phyloP scores from a whole-genome alignment of 2,797 vertebrate genomes.

The Gobio occitaniae region DNA sequence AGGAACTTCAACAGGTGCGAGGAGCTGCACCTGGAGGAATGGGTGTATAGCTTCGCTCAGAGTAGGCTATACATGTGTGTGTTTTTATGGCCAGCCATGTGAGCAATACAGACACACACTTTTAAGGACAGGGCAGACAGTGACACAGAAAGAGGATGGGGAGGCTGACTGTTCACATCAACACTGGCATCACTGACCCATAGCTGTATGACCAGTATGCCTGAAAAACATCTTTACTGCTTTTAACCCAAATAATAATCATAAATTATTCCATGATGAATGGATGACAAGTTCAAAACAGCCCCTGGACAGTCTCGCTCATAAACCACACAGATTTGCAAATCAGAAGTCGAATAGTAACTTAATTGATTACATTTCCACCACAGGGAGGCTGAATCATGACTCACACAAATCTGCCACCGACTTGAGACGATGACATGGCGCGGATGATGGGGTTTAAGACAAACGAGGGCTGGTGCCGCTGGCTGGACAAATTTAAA shows the following conservation, averaged over 20 bases:
- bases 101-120: constrained; percentile 45
- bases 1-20: constrained; percentile 82
- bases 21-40: constrained; percentile 79
- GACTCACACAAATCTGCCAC: constrained; percentile 76
- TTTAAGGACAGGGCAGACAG: constrained; percentile 37
- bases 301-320: constrained; percentile 78
- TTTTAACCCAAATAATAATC: constrained; percentile 73
- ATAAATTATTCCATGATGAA: constrained; percentile 72
- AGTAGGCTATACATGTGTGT: constrained; percentile 61
- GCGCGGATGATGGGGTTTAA: constrained; percentile 57
- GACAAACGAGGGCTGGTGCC: constrained; percentile 60
- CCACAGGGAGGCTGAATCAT: constrained; percentile 70
- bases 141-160: constrained; percentile 41
- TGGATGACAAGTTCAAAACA: constrained; percentile 80
- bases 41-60: constrained; percentile 22
- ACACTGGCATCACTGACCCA: constrained; percentile 37
- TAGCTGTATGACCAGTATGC: constrained; percentile 38
- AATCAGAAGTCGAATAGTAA: constrained; percentile 77
- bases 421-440: constrained; percentile 61
- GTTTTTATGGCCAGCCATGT: constrained; percentile 52
- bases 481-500: constrained; percentile 57
- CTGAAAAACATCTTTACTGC: constrained; percentile 59
- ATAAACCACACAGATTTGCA: constrained; percentile 76
- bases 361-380: constrained; percentile 76
- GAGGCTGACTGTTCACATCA: constrained; percentile 46